These are phyloP conservation scores for Dryobota labecula DNA, from an alignment of 2,888 invertebrate species.

Conservation along the genomic window DNA sequence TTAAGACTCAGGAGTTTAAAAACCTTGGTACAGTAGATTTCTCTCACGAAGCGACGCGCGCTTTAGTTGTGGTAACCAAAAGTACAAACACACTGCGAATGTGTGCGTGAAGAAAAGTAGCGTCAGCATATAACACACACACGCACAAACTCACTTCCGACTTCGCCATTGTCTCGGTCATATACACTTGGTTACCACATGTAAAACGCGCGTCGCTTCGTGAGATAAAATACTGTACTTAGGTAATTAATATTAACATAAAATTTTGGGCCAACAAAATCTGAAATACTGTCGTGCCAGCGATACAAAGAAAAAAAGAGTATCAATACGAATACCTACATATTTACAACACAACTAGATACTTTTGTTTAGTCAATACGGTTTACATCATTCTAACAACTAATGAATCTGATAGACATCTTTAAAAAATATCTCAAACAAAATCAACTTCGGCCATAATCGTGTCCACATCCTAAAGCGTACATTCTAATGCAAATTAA, in stretches of 20 bases:
- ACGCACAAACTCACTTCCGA: no score
- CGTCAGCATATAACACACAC: no score
- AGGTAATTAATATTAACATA: no score
- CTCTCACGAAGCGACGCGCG: no score
- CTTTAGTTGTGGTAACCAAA: no score
- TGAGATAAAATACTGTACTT: no score
- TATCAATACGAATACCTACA: not conserved
- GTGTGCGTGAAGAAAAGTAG: no score
- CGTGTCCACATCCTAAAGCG: not conserved
- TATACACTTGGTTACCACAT: no score
- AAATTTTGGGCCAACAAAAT: not conserved
- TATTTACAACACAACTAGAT: not conserved
- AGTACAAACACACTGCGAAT: no score
- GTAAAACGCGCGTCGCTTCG: no score
- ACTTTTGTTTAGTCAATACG: not conserved
- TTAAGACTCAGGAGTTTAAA: not conserved
- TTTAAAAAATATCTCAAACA: not conserved
- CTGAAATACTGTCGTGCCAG: not conserved
- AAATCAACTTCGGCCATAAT: not conserved
- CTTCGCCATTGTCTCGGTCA: no score
- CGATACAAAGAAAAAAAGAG: not conserved
- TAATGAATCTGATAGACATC: not conserved
- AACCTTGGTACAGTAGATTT: no score
- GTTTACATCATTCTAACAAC: not conserved
- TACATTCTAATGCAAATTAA: constrained; percentile 32